phyloP scores from a whole-genome alignment of 2,888 invertebrate species.

The Argyra leucocephala region DNA sequence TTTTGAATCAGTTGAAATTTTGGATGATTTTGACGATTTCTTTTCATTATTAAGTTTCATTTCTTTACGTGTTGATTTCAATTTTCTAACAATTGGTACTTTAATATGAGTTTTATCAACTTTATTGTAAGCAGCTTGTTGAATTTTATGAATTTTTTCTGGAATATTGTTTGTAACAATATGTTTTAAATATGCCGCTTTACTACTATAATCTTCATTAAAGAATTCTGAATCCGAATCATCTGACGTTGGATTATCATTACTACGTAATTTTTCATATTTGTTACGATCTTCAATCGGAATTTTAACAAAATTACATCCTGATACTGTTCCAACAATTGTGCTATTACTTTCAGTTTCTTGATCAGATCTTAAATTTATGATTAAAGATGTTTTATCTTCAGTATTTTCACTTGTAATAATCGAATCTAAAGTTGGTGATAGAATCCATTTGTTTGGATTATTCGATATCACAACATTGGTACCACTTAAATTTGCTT shows the following conservation, averaged over 20 bases:
- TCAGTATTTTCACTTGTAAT: conserved; percentile 32
- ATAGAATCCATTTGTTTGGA: conserved; percentile 41
- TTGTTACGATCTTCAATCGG: conserved; percentile 64
- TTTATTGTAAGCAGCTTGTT: conserved; percentile 46
- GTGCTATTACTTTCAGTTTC: conserved; percentile 22
- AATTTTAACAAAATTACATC: conserved; percentile 48
- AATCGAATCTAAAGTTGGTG: conserved; percentile 41
- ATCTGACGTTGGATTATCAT: conserved; percentile 49
- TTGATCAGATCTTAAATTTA: conserved; percentile 36
- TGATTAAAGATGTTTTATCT: conserved; percentile 39
- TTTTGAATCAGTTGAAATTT: conserved; percentile 28
- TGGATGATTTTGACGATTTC: conserved; percentile 29
- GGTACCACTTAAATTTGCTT: conserved; percentile 11
- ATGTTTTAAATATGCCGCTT: conserved; percentile 40
- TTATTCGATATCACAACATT: no score
- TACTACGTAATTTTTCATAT: conserved; percentile 63
- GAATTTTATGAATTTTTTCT: conserved; percentile 46
- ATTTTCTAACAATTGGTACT: conserved; percentile 43
- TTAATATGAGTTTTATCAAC: conserved; percentile 44
- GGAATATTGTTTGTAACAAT: conserved; percentile 48
- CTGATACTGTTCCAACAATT: conserved; percentile 33
- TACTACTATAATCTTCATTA: conserved; percentile 37
- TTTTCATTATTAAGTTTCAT: conserved; percentile 30
- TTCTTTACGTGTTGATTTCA: conserved; percentile 42
- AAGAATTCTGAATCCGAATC: conserved; percentile 46